Evolutionary conservation across 2,888 invertebrate genomes (phyloP), one percentile per base, ranked within the genome.

Genomic region (Ernsta delagoae): DNA sequence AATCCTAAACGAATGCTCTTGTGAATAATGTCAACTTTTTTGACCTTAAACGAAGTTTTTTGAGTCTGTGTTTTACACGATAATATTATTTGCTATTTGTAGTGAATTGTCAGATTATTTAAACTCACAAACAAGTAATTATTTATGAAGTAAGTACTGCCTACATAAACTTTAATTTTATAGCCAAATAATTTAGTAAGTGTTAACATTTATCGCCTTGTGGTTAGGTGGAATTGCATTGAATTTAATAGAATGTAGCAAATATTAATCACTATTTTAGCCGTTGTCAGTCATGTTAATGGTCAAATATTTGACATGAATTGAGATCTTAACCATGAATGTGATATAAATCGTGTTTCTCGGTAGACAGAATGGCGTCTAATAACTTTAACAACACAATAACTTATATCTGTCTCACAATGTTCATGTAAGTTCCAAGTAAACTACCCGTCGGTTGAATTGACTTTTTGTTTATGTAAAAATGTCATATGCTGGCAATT

Each of bases 371-470:
- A 39, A 41, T 60, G 60, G 66, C 59, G 60, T 43, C 66, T 12
- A 34, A 43, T 60, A 16, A 36, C 31, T 70, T 69, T 65, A 59
- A 69, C 70, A 70, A 70, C 69, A 54, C 31, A 54, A 53, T 53
- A 7, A 31, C 12, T 53, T 53, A 53, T 53, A 24, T 24, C 24
- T 24, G 36, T 36, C 6, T 36, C 3, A 36, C 36, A 36, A 36
- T 36, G 5, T 1, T 36, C 36, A 36, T 5, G 24, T 24, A 24
- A 24, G 24, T 24, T 24, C 24, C 24, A 24, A 24, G 24, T 24
- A 24, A 24, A 3, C 24, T 24, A 24, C 24, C 24, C 24, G 24
- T 24, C 24, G 24, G 24, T 24, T 24, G 3, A 24, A 24, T 24
- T 24, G 24, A 24, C 3, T 1, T 24, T 24, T 24, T 3, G 24